Percentiles rank a stretch among this genome's conserved stretches.
These are phyloP conservation scores for Marcusenius ussheri DNA, from an alignment of 2,113 vertebrate species.

Conservation along the genomic window DNA sequence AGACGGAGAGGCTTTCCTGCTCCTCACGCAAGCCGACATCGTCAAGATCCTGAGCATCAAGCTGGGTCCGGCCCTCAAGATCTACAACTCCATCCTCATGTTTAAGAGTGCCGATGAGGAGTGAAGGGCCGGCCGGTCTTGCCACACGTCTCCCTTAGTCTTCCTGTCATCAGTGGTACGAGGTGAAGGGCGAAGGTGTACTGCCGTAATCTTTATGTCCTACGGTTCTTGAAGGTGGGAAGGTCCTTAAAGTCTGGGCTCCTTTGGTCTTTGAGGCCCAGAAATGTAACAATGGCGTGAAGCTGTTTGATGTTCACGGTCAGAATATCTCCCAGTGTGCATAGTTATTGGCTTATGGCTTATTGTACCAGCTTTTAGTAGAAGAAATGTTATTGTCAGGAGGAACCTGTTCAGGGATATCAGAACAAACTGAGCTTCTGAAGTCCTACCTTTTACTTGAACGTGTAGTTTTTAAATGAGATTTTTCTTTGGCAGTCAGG, in stretches of 20 bases:
- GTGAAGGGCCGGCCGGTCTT: slow-evolving; percentile 28
- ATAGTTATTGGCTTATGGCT: not conserved
- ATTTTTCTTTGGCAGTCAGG: slow-evolving; percentile 24
- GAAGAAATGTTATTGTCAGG: slow-evolving; percentile 12
- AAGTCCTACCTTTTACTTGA: slow-evolving; percentile 33
- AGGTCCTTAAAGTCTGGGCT: not conserved
- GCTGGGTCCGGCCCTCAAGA: slow-evolving; percentile 84
- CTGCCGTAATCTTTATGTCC: slow-evolving; percentile 34
- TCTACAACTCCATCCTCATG: slow-evolving; percentile 86
- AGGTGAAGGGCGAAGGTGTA: slow-evolving; percentile 10
- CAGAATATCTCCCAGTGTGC: not conserved
- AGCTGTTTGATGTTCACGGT: not conserved
- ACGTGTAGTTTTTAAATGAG: slow-evolving; percentile 32
- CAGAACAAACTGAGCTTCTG: slow-evolving; percentile 30
- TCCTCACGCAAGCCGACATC: slow-evolving; percentile 83
- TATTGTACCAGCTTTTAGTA: not conserved
- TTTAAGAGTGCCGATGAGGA: slow-evolving; percentile 77
- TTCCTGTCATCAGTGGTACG: not conserved
- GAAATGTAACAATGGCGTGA: not conserved
- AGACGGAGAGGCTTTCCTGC: slow-evolving; percentile 83
- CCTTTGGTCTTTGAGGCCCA: not conserved
- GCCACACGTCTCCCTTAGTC: not conserved
- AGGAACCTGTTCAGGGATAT: slow-evolving; percentile 35
- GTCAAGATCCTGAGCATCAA: slow-evolving; percentile 88
- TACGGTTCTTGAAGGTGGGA: slow-evolving; percentile 38